phyloP scores from a whole-genome alignment of 2,113 vertebrate species.

The Sterna hirundo region DNA sequence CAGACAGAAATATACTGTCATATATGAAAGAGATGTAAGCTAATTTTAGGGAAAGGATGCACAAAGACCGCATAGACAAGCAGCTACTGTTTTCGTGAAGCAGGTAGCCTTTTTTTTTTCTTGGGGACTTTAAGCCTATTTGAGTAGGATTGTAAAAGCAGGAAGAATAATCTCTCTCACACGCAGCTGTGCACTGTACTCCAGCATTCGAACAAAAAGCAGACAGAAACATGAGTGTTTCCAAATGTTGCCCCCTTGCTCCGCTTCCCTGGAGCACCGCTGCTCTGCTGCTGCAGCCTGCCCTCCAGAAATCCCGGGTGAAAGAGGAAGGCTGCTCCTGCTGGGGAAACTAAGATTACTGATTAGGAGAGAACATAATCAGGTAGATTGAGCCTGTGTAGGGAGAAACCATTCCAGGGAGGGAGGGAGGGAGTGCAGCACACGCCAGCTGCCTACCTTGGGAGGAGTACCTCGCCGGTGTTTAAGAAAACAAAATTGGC shows the following conservation, averaged over 20 bases:
- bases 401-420: constrained; percentile 78
- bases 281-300: constrained; percentile 25
- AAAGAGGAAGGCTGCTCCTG: constrained; percentile 51
- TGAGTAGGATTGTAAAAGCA: constrained; percentile 31
- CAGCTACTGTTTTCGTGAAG: neutral
- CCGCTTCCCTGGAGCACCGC: neutral
- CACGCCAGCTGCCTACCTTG: neutral
- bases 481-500: constrained; percentile 28
- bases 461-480: constrained; percentile 43
- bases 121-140: constrained; percentile 22
- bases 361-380: constrained; percentile 80
- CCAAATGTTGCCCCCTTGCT: constrained; percentile 20
- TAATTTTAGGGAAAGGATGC: neutral
- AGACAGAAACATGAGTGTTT: constrained; percentile 29
- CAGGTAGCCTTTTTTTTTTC: constrained; percentile 6
- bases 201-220: constrained; percentile 20
- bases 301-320: constrained; percentile 43
- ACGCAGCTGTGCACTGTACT: neutral
- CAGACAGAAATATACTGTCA: neutral
- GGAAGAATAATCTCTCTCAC: neutral
- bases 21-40: neutral
- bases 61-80: neutral
- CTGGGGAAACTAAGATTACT: constrained; percentile 72
- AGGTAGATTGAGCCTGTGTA: constrained; percentile 78
- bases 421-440: constrained; percentile 65